Conservation (phyloP, 2,113 vertebrate genomes). For the Anarrhichthys ocellatus region DNA sequence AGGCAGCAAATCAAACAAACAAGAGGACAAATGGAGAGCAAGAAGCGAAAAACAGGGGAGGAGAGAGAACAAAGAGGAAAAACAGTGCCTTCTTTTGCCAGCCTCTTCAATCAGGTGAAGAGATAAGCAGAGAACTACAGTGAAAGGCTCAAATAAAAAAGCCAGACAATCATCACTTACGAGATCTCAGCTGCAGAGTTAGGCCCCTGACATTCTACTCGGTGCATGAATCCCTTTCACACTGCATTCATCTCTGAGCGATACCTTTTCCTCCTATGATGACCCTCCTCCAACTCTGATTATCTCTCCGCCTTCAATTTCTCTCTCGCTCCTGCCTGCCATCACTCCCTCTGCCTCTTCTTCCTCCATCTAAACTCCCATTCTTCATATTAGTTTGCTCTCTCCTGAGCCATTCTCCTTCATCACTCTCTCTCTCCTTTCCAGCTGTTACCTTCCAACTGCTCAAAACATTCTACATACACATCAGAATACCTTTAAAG, state of each 20-base stretch:
- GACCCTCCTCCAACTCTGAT: slow-evolving; percentile 51
- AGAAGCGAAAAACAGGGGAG: not conserved
- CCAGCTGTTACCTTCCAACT: slow-evolving; percentile 20
- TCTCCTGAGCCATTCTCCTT: slow-evolving; percentile 37
- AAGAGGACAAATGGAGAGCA: slow-evolving; percentile 62
- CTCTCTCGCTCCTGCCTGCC: slow-evolving; percentile 27
- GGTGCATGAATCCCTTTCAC: slow-evolving; percentile 18
- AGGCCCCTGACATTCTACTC: slow-evolving; percentile 11
- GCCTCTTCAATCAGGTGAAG: slow-evolving; percentile 57
- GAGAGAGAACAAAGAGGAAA: slow-evolving; percentile 37
- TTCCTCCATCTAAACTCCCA: slow-evolving; percentile 32
- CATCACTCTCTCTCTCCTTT: slow-evolving; percentile 34
- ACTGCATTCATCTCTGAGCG: slow-evolving; percentile 42
- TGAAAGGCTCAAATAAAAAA: slow-evolving; percentile 20
- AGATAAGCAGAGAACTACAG: slow-evolving; percentile 1
- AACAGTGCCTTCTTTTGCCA: slow-evolving; percentile 35
- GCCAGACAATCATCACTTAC: slow-evolving; percentile 18
- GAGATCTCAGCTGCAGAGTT: slow-evolving; percentile 27
- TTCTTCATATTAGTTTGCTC: slow-evolving; percentile 53
- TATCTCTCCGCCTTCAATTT: slow-evolving; percentile 53
- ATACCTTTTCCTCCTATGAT: slow-evolving; percentile 30
- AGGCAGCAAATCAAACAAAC: slow-evolving; percentile 72
- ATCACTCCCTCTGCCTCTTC: slow-evolving; percentile 31
- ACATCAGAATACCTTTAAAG: not conserved
- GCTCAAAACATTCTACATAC: not conserved